Percentiles rank a stretch among this genome's conserved stretches.
These are phyloP conservation scores for Brachionus rubens DNA, from an alignment of 1,140 invertebrate genomes.

Conservation along the genomic window DNA sequence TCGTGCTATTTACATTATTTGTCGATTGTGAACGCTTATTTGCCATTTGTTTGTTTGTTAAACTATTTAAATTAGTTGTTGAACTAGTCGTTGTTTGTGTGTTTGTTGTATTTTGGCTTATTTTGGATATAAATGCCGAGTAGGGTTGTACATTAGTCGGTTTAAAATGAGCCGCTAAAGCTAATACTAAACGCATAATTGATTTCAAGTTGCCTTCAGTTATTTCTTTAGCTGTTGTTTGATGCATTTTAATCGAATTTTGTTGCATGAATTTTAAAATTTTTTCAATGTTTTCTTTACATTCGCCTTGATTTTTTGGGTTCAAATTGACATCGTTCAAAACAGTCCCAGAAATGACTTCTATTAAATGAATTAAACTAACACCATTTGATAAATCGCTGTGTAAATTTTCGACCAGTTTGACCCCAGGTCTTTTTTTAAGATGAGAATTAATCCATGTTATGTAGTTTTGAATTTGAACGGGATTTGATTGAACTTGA, in stretches of 20 bases:
- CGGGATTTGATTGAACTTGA: slow-evolving; percentile 47
- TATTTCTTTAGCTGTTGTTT: slow-evolving; percentile 57
- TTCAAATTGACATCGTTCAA: slow-evolving; percentile 53
- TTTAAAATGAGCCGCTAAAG: slow-evolving; percentile 63
- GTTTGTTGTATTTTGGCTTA: background rate
- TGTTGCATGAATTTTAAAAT: slow-evolving; percentile 57
- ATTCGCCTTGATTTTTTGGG: slow-evolving; percentile 52
- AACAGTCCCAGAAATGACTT: slow-evolving; percentile 58
- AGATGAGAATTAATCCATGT: slow-evolving; percentile 62
- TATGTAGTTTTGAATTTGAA: slow-evolving; percentile 58
- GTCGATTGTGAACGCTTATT: slow-evolving; percentile 36
- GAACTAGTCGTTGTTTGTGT: background rate
- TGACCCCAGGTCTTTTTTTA: slow-evolving; percentile 56
- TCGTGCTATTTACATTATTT: slow-evolving; percentile 25
- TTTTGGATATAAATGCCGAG: slow-evolving; percentile 21
- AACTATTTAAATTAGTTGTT: background rate
- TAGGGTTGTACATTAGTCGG: slow-evolving; percentile 55
- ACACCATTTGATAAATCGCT: slow-evolving; percentile 60
- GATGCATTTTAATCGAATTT: slow-evolving; percentile 55
- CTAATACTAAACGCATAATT: slow-evolving; percentile 62
- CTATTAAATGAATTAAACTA: slow-evolving; percentile 59
- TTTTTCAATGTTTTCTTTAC: slow-evolving; percentile 59
- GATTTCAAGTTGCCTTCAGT: slow-evolving; percentile 62
- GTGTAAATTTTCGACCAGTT: slow-evolving; percentile 59
- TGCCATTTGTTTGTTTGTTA: slow-evolving; percentile 11